Evolutionary conservation across 1,140 invertebrate species (phyloP).

Genomic region (Achatina immaculata): DNA sequence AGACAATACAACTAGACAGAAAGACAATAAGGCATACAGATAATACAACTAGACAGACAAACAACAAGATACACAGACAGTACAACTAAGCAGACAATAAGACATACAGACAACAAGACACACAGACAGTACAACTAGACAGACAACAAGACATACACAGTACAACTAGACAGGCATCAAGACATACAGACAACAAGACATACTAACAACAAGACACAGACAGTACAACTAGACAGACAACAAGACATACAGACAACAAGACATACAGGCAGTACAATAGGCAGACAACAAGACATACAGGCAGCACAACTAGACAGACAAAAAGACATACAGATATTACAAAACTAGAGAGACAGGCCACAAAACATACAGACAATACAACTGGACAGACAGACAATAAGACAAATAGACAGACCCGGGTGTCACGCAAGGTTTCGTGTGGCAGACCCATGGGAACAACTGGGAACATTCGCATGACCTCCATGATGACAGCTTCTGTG

Average conservation of each 20-base stretch:
- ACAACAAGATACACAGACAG: not conserved
- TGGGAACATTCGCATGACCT: no score
- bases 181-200: no score
- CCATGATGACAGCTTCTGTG: no score
- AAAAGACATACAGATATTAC: not conserved
- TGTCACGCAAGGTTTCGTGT: no score
- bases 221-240: no score
- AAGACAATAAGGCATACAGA: not conserved
- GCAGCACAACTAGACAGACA: not conserved
- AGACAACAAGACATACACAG: no score
- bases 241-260: no score
- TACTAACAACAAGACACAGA: no score
- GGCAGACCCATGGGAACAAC: no score
- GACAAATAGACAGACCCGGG: not conserved
- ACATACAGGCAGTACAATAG: not conserved
- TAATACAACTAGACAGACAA: not conserved
- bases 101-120: not conserved
- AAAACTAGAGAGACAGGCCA: not conserved
- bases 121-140: no score
- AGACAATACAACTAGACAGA: not conserved
- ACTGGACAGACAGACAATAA: not conserved
- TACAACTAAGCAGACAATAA: not conserved
- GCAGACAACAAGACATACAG: not conserved
- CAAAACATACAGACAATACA: not conserved
- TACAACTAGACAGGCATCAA: no score